Percentiles rank a stretch among this genome's conserved stretches.
Evolutionary conservation across 2,888 invertebrate genomes (phyloP).

Genomic region (Willowsia nigromaculata): DNA sequence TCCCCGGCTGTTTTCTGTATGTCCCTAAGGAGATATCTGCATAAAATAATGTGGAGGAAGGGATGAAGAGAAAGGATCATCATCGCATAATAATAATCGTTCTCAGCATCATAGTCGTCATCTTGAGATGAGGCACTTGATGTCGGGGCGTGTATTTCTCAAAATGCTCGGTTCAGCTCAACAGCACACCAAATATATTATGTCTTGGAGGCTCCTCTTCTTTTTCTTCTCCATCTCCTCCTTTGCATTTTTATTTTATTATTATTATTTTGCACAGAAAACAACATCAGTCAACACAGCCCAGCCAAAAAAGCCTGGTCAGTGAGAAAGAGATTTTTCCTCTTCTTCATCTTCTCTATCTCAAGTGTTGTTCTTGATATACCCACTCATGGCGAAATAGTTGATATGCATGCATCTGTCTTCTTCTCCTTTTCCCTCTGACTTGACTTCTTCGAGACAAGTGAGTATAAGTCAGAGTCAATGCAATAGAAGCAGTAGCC

Average conservation of each 20-base stretch:
- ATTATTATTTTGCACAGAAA: conserved; percentile 51
- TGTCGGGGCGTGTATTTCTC: conserved; percentile 66
- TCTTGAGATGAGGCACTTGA: conserved; percentile 61
- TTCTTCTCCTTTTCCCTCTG: not conserved
- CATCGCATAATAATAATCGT: conserved; percentile 61
- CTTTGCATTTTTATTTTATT: conserved; percentile 62
- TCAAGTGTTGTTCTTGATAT: conserved; percentile 24
- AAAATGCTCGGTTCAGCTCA: conserved; percentile 4
- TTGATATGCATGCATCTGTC: conserved; percentile 36
- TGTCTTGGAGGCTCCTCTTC: conserved; percentile 60
- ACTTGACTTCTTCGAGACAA: conserved; percentile 36
- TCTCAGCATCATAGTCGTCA: conserved; percentile 21
- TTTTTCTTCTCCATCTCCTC: conserved; percentile 21
- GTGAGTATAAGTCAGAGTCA: conserved; percentile 11
- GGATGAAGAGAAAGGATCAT: conserved; percentile 38
- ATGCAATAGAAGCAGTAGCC: conserved; percentile 18
- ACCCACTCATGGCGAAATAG: conserved; percentile 40
- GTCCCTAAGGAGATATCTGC: conserved; percentile 65
- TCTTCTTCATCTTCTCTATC: not conserved
- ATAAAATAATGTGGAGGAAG: conserved; percentile 58
- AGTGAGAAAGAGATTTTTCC: conserved; percentile 9
- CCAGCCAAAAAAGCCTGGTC: conserved; percentile 29
- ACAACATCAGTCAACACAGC: conserved; percentile 15
- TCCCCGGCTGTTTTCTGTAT: conserved; percentile 13
- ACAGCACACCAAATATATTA: conserved; percentile 53